Base-by-base conservation (phyloP, 2,113 vertebrate genomes). In the Apus apus region DNA sequence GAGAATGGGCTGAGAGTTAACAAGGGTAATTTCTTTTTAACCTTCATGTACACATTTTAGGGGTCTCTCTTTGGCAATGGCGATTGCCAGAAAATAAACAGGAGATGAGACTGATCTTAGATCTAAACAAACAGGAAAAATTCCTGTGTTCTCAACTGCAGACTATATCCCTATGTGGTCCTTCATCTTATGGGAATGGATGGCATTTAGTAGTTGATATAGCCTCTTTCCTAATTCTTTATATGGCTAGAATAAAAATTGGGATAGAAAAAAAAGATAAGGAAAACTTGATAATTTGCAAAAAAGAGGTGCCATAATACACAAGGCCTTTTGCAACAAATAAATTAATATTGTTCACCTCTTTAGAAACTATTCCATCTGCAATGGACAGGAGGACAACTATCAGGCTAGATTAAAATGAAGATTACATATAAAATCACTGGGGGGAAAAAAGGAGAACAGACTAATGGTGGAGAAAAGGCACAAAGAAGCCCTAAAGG, bases 391-490 rank as follows among this genome's bases (percentile, higher is more conserved):
- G 76, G 48, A 94, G 85, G 82, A 96, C 87, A 79, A 80, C 72
- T 86, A 94, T 83, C 46, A 32, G 64, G 26, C 56, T 88, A 93
- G 76, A 94, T 95, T 95, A 94, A 93, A 93, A 94, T 89, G 61
- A 88, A 94, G 57, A 94, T 76, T 87, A 72, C 71, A 61, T 95
- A 90, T 85, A 94, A 96, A 96, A 92, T 87, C 96, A 96, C 29
- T 91, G 83, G 40, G 67, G 50, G 25, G 20, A 87, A 68, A 77
- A 89, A 90, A 73, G 29, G 45, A 54, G 22, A 93, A 87, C 32
- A 91, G 74, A 94, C 74, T 96, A 97, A 96, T 93, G 56, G 78
- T 79, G 82, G 89, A 93, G 78, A 96, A 96, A 93, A 97, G 79
- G 61, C 91, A 87, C 70, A 94, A 66, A 96, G 54, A 91, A 87